Base-by-base conservation (phyloP, 2,113 vertebrate genomes). In the Silurus asotus region DNA sequence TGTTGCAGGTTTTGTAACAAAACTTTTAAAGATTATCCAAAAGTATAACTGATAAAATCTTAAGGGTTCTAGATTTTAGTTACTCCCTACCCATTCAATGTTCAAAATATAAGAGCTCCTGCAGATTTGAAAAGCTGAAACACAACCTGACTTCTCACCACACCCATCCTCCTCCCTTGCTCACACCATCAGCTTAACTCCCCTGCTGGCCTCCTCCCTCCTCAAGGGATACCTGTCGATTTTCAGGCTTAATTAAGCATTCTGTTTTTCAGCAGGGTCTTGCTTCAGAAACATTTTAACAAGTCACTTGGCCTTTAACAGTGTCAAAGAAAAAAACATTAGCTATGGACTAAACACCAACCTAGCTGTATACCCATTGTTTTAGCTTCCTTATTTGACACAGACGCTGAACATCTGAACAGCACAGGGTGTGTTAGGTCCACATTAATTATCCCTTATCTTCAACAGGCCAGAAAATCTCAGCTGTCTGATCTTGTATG, bases 71-170 rank as follows among this genome's bases (percentile, higher is more conserved):
- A n/a, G 23, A 67, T 67, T 28, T 11, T 13, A 67, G 0, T 28
- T 28, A 69, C 45, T 72, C 69, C 3, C 28, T 74, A 17, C 70
- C 3, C 19, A 11, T 49, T 37, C 70, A 74, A 0, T 4, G 8
- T 49, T 7, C 8, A 49, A 23, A 48, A 49, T 7, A 51, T 4
- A 11, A 75, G 20, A 75, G 23, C 49, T n/a, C 51, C 72, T n/a
- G 72, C 72, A 75, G 49, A 75, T 19, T 75, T 75, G 6, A 75
- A 75, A 75, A 75, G 69, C 17, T 48, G 37, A 48, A 72, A 74
- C 49, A 23, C 53, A 53, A 23, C 49, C 72, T n/a, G 0, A 53
- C 5, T n/a, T 53, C 48, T 51, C 19, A 37, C 69, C 15, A 2
- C 13, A 9, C 37, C 69, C 17, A 72, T 48, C 14, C 17, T 72